Evolutionary conservation across 2,888 invertebrate species (phyloP), one percentile per base, ranked within the genome.

Genomic region (Nemoura dubitans): DNA sequence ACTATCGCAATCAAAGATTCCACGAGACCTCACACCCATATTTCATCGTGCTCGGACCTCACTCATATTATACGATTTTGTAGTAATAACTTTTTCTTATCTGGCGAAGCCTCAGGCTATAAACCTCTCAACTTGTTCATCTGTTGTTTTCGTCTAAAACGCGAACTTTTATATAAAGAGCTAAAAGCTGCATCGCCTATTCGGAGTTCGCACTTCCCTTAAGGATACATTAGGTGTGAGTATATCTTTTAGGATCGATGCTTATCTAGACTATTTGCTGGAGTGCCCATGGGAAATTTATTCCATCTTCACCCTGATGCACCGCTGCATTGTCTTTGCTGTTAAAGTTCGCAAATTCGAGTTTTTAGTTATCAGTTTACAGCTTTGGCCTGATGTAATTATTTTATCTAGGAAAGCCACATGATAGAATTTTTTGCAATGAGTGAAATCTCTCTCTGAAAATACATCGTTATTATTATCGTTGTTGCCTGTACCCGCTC

Each of bases 141-240:
- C 83, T 42, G 43, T 25, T 83, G 83, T 83, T 42, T 42, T 43
- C 83, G 6, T 7, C 83, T 83, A 26, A 83, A 83, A 83, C 7
- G 83, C 36, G 83, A 83, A 83, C 42, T 83, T 83, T 43, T 83
- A 42, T 83, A 83, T 42, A 83, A 42, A 83, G n/a, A 42, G 82
- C 26, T 83, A 42, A 83, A 83, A 26, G 26, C 78, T 43, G 83
- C 42, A 83, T 30, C 26, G 42, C 43, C 43, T 83, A 42, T 21
- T 16, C 29, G 78, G 14, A n/a, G n/a, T 29, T 81, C n/a, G 2
- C 7, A 29, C 30, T 81, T 81, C 81, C 59, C 59, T 59, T 7
- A 59, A 59, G 59, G 59, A 59, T 59, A 59, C 30, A 81, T 81
- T 81, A 28, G 81, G 81, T 81, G 81, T 27, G 81, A 29, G 29